Evolutionary conservation across 30 jellyfish, hydroid and myxozoan genomes (phyloP).

Genomic region (Cassiopea andromeda): DNA sequence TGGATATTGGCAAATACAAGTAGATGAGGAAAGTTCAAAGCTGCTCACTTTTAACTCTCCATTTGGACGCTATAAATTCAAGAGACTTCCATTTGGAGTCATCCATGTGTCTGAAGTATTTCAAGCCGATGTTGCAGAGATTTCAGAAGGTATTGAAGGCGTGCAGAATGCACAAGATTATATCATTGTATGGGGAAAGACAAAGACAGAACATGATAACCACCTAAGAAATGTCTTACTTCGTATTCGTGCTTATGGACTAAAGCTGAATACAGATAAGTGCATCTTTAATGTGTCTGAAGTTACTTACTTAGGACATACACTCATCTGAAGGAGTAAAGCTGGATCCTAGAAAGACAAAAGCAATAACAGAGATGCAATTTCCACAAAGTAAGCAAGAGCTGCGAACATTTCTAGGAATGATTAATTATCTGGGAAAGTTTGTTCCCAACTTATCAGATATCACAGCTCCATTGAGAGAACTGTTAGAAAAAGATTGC

Average conservation of each 20-base stretch:
- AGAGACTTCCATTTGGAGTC: slow-evolving; percentile 46
- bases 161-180: slow-evolving; percentile 3
- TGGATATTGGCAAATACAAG: too few species aligned
- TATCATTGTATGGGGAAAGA: too few species aligned
- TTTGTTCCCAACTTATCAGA: background rate
- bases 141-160: slow-evolving; percentile 9
- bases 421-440: slow-evolving; percentile 3
- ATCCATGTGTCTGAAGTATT: slow-evolving; percentile 12
- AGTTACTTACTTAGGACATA: too few species aligned
- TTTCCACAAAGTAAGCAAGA: slow-evolving; percentile 3
- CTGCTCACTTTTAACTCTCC: slow-evolving; percentile 34
- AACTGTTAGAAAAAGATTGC: background rate
- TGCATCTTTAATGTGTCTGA: too few species aligned
- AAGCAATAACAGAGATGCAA: background rate
- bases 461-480: background rate
- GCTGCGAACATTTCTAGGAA: slow-evolving; percentile 13
- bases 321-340: too few species aligned
- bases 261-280: too few species aligned
- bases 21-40: too few species aligned
- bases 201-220: slow-evolving; percentile 6
- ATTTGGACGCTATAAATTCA: slow-evolving; percentile 37
- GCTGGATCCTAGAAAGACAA: background rate
- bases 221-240: background rate
- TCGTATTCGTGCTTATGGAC: too few species aligned
- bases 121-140: slow-evolving; percentile 33